Base-by-base conservation (phyloP, 2,888 invertebrate species). In the Entomobrya multifasciata region DNA sequence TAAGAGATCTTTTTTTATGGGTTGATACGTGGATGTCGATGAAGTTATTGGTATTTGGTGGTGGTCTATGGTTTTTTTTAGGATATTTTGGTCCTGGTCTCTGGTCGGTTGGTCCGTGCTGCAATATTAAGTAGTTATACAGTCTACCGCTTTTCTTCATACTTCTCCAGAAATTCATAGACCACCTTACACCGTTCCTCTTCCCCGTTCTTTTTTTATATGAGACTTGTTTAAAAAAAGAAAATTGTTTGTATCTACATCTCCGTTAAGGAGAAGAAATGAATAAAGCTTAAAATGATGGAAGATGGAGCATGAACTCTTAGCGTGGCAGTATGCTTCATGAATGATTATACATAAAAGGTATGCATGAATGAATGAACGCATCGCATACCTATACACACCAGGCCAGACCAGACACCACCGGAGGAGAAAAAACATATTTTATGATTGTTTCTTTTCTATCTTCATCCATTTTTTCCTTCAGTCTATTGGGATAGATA, bases 281-380 rank as follows among this genome's bases (percentile, higher is more conserved):
- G 65, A 65, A 41, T 65, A 65, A 41, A 65, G n/a, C 1, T n/a
- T 1, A 17, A n/a, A n/a, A n/a, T n/a, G n/a, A n/a, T n/a, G n/a
- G n/a, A n/a, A n/a, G n/a, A n/a, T n/a, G n/a, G n/a, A n/a, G n/a
- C n/a, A n/a, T n/a, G n/a, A n/a, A n/a, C n/a, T n/a, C n/a, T n/a
- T n/a, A n/a, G n/a, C n/a, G n/a, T n/a, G n/a, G n/a, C n/a, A n/a
- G n/a, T 30, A 65, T 41, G 41, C 27, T 30, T 62, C 65, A 65
- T 41, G 41, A 36, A 30, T 62, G 57, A 10, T 13, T 30, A n/a
- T 27, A 6, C 36, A 6, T 27, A 27, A 30, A 27, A 60, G 1
- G 65, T 30, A 65, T 65, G 65, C 65, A 65, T 65, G 65, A 65
- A 65, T 65, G 65, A 65, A 30, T n/a, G 30, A 60, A 60, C 60